phyloP scores from a whole-genome alignment of 2,888 invertebrate species.

The Amiota communis region DNA sequence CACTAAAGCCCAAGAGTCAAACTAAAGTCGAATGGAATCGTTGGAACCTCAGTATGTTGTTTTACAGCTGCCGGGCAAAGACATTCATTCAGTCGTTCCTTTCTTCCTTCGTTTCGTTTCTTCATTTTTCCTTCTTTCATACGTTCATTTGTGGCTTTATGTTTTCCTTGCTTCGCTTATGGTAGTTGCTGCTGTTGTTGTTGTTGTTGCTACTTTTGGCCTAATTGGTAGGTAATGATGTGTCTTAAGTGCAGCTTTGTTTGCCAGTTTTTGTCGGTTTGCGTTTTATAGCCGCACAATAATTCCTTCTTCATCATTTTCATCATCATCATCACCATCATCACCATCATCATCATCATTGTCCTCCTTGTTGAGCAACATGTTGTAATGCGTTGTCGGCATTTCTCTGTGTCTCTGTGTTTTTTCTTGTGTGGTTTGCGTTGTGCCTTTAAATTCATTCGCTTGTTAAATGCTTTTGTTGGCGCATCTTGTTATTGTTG shows the following conservation, averaged over 20 bases:
- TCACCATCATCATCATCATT: neutral
- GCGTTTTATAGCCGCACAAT: neutral
- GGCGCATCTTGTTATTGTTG: conserved; percentile 21
- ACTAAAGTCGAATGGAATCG: neutral
- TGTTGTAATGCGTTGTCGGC: conserved; percentile 52
- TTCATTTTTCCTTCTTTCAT: neutral
- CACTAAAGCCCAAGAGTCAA: neutral
- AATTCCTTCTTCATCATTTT: too few species aligned
- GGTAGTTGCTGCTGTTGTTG: conserved; percentile 40
- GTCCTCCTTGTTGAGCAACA: neutral
- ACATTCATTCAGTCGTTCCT: neutral
- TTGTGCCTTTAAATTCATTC: conserved; percentile 42
- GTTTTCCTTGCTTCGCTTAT: neutral
- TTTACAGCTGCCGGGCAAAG: conserved; percentile 3
- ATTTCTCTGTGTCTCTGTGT: conserved; percentile 51
- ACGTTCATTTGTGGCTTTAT: neutral
- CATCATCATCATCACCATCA: too few species aligned
- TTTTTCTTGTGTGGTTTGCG: conserved; percentile 40
- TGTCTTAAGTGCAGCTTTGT: conserved; percentile 65
- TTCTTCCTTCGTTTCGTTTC: neutral
- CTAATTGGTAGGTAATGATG: conserved; percentile 67
- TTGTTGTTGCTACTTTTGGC: conserved; percentile 44
- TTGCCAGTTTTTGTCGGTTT: conserved; percentile 44
- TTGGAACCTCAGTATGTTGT: neutral
- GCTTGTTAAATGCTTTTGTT: conserved; percentile 44